These are phyloP conservation scores for Digitonthophagus gazella DNA, from an alignment of 2,888 invertebrate genomes.

Conservation along the genomic window DNA sequence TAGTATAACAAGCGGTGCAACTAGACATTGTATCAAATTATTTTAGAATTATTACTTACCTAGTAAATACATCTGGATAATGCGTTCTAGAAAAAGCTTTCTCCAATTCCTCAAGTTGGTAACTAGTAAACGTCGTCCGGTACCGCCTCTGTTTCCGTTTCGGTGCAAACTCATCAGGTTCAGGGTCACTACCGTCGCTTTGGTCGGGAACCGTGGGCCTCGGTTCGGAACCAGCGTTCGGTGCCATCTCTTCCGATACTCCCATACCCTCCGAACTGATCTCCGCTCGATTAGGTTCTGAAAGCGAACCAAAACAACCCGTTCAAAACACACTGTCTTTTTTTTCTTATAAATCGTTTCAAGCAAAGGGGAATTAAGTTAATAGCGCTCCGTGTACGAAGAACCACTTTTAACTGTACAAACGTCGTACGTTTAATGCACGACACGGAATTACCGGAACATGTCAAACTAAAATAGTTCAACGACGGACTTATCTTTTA, in stretches of 20 bases:
- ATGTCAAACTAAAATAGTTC: neutral
- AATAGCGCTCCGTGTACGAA: too few species aligned
- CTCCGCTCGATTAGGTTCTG: conserved; percentile 47
- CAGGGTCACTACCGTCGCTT: conserved; percentile 61
- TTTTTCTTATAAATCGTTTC: too few species aligned
- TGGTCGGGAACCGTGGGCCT: conserved; percentile 33
- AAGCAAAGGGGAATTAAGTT: neutral
- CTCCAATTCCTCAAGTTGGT: conserved; percentile 92
- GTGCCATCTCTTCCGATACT: conserved; percentile 48
- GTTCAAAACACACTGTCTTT: too few species aligned
- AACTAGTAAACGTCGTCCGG: conserved; percentile 92
- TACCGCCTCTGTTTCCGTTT: conserved; percentile 89
- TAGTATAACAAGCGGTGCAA: too few species aligned
- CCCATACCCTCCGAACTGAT: conserved; percentile 48
- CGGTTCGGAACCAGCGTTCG: conserved; percentile 41
- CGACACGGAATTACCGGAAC: neutral
- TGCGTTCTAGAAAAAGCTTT: conserved; percentile 97
- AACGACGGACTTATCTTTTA: too few species aligned
- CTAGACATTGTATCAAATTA: too few species aligned
- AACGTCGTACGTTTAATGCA: neutral
- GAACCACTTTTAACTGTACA: neutral
- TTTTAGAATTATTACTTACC: too few species aligned
- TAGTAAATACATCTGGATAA: conserved; percentile 97
- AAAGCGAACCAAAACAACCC: too few species aligned
- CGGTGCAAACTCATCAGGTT: conserved; percentile 73